Evolutionary conservation across 2,888 invertebrate species (phyloP).

Genomic region (Pachymerium ferrugineum): DNA sequence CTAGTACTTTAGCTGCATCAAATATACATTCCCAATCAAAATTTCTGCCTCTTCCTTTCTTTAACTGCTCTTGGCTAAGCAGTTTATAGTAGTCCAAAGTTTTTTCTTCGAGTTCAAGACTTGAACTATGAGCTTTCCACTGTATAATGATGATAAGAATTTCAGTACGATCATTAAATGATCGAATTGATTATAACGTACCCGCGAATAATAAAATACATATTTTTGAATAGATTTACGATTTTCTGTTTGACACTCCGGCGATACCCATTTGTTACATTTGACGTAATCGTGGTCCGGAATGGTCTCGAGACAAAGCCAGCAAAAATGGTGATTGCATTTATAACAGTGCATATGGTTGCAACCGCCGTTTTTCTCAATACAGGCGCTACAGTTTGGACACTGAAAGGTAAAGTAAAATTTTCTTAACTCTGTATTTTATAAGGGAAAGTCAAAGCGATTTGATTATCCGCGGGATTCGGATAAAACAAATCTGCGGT

Average conservation of each 20-base stretch:
- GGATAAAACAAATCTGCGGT: too few relatives aligned
- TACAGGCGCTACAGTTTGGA: constrained; percentile 98
- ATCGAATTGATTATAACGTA: too few relatives aligned
- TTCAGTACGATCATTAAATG: too few relatives aligned
- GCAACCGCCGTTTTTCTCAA: constrained; percentile 99
- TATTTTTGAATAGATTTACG: too few relatives aligned
- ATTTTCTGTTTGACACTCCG: constrained; percentile 93
- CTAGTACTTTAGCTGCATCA: constrained; percentile 83
- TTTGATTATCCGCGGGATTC: too few relatives aligned
- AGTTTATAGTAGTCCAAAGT: constrained; percentile 77
- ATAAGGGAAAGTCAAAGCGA: too few relatives aligned
- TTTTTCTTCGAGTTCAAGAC: constrained; percentile 90
- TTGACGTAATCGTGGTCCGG: not conserved
- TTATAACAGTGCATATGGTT: constrained; percentile 97
- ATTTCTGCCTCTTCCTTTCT: too few relatives aligned
- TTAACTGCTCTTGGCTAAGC: constrained; percentile 89
- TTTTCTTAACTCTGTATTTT: too few relatives aligned
- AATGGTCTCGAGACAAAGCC: constrained; percentile 85
- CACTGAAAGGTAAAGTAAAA: constrained; percentile 57
- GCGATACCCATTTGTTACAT: constrained; percentile 46
- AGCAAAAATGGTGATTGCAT: constrained; percentile 98
- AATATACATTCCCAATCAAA: constrained; percentile 99
- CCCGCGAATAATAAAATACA: too few relatives aligned
- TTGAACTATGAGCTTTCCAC: constrained; percentile 99
- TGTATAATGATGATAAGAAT: too few relatives aligned